These are phyloP conservation scores for Cynodonichthys magdalenae DNA, from an alignment of 2,797 vertebrate species.

Conservation along the genomic window DNA sequence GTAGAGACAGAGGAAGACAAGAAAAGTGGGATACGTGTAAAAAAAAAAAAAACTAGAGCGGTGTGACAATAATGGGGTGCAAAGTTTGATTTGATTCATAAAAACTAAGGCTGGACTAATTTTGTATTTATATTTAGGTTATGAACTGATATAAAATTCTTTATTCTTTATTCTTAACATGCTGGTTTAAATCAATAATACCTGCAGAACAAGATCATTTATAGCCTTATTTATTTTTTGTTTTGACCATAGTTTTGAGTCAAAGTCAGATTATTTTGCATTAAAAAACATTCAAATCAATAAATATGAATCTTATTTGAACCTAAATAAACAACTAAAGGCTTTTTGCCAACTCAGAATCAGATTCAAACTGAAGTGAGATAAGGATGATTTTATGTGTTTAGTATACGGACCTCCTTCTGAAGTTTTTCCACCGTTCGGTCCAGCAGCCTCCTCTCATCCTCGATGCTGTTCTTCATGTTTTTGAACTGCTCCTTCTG, in stretches of 20 bases:
- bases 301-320: not conserved
- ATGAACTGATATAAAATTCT: not conserved
- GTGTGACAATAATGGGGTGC: not conserved
- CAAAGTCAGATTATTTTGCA: not conserved
- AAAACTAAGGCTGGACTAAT: no score
- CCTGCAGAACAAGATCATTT: no score
- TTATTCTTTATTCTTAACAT: not conserved
- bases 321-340: not conserved
- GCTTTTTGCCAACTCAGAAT: not conserved
- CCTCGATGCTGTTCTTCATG: constrained; percentile 90
- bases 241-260: not conserved
- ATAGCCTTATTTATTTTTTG: no score
- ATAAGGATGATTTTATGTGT: no score
- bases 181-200: not conserved
- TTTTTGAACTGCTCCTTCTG: constrained; percentile 93
- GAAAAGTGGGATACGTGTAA: not conserved
- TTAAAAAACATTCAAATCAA: not conserved
- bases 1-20: not conserved
- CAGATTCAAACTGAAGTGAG: not conserved
- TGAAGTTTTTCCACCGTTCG: constrained; percentile 93
- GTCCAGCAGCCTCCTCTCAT: constrained; percentile 87
- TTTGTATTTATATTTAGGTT: not conserved
- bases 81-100: no score
- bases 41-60: not conserved
- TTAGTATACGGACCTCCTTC: constrained; percentile 83